These are phyloP conservation scores for Phocoena phocoena DNA, from an alignment of 2,113 vertebrate species.

Conservation along the genomic window DNA sequence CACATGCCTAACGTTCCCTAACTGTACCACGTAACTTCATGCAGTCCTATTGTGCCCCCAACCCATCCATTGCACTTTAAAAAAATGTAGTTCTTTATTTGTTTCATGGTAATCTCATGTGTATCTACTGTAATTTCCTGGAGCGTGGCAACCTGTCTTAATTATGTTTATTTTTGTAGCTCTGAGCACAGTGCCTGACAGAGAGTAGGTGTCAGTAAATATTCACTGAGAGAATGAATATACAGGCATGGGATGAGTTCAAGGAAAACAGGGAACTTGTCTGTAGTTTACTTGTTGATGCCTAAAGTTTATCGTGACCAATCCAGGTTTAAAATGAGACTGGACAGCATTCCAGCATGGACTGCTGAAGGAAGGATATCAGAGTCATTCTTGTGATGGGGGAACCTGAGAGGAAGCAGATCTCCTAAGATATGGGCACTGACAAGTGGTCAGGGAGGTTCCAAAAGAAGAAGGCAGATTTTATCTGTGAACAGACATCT, in stretches of 20 bases:
- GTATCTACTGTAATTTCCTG: neutral
- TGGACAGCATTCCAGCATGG: neutral
- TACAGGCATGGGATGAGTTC: neutral
- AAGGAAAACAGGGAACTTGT: neutral
- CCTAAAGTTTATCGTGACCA: neutral
- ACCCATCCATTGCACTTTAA: neutral
- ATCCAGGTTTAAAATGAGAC: neutral
- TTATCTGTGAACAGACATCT: slow-evolving; percentile 49
- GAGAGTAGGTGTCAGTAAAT: neutral
- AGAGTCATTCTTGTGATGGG: neutral
- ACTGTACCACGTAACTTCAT: neutral
- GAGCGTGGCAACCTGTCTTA: neutral
- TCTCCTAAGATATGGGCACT: neutral
- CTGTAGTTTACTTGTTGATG: neutral
- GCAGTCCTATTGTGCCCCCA: accelerated
- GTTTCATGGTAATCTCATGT: neutral
- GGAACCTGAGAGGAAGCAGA: neutral
- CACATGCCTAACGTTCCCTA: neutral
- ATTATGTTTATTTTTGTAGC: neutral
- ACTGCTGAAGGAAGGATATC: neutral
- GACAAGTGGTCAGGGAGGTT: neutral
- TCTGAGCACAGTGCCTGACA: neutral
- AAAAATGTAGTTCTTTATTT: neutral
- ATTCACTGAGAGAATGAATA: neutral
- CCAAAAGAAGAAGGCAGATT: neutral